A percentile compares a stretch with the other conserved stretches of the same genome.
Evolutionary conservation across 2,888 invertebrate genomes (phyloP).

Genomic region (Andrena marginata): DNA sequence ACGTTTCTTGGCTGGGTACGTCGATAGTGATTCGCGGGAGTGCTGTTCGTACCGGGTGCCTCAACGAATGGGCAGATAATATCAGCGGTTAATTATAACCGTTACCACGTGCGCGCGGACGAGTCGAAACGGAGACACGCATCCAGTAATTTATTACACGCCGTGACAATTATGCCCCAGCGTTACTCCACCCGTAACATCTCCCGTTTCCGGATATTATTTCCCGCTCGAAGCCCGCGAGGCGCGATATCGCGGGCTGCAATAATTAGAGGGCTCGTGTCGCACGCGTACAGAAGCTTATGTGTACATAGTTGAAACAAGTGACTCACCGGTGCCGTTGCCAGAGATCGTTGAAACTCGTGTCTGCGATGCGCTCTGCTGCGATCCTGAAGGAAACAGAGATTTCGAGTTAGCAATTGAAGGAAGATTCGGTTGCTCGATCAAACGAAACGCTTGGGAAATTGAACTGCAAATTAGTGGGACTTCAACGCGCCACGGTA

Average conservation of each 20-base stretch:
- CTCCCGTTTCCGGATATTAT: slow-evolving; percentile 31
- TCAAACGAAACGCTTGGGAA: not conserved
- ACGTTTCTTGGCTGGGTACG: not conserved
- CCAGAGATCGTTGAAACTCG: too few relatives aligned
- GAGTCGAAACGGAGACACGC: slow-evolving; percentile 7
- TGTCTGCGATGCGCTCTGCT: too few relatives aligned
- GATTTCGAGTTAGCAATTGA: too few relatives aligned
- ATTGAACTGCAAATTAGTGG: not conserved
- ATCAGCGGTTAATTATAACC: slow-evolving; percentile 31
- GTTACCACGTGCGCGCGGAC: slow-evolving; percentile 24
- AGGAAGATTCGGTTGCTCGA: too few relatives aligned
- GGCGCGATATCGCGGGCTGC: slow-evolving; percentile 1
- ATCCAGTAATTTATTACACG: slow-evolving; percentile 42
- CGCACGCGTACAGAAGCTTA: not conserved
- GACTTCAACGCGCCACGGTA: not conserved
- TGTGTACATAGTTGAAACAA: not conserved
- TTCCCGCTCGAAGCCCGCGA: slow-evolving; percentile 5
- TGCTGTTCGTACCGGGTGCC: not conserved
- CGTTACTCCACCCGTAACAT: slow-evolving; percentile 21
- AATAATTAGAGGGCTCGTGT: slow-evolving; percentile 25
- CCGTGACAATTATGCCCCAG: slow-evolving; percentile 23
- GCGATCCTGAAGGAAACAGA: too few relatives aligned
- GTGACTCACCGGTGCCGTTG: too few relatives aligned
- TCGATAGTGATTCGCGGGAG: not conserved
- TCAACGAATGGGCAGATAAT: slow-evolving; percentile 1